Conservation (phyloP, 2,113 vertebrate genomes). For the Esox niger region DNA sequence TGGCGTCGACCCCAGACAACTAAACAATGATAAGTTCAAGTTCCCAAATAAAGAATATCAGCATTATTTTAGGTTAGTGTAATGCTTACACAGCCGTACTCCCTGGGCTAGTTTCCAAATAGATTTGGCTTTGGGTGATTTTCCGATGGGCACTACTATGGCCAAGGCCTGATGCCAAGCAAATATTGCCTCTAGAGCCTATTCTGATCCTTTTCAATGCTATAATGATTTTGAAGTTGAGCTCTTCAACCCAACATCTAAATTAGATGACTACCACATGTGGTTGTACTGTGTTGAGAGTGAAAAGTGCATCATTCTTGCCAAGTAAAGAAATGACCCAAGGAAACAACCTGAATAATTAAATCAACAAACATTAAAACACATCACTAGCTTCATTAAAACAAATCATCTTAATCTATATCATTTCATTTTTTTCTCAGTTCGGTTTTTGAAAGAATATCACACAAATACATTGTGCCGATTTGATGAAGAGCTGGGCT, state of each 20-base stretch:
- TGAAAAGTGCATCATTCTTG: constrained; percentile 52
- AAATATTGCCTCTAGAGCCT: constrained; percentile 60
- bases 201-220: constrained; percentile 64
- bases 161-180: constrained; percentile 62
- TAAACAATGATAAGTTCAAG: too few relatives aligned
- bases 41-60: constrained; percentile 31
- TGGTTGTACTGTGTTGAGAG: constrained; percentile 29
- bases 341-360: constrained; percentile 52
- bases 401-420: neutral
- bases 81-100: constrained; percentile 36
- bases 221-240: constrained; percentile 59
- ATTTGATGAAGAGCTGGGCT: too few relatives aligned
- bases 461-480: too few relatives aligned
- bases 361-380: constrained; percentile 31
- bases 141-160: constrained; percentile 42
- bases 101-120: constrained; percentile 58
- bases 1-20: too few relatives aligned
- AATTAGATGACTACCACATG: constrained; percentile 45
- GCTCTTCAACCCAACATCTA: constrained; percentile 48
- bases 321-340: constrained; percentile 43
- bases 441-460: too few relatives aligned
- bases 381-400: neutral
- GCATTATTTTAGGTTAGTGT: constrained; percentile 43
- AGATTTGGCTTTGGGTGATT: constrained; percentile 50
- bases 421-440: too few relatives aligned